Evolutionary conservation across 1,140 invertebrate genomes (phyloP).

Genomic region (Drosophila arizonae): DNA sequence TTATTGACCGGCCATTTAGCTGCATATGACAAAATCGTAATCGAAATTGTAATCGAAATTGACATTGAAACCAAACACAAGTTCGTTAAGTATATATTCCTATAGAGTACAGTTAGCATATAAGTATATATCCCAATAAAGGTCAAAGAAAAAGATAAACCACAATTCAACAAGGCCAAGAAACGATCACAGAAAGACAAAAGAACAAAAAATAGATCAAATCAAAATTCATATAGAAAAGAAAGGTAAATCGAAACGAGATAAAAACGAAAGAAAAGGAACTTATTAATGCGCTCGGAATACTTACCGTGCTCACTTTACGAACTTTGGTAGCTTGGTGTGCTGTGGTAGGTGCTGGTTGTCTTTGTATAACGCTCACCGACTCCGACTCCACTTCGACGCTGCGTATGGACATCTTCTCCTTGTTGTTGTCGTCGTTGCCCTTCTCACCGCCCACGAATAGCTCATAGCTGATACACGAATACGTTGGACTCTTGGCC

Average conservation of each 20-base stretch:
- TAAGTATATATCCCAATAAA: slow-evolving; percentile 23
- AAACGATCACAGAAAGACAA: slow-evolving; percentile 9
- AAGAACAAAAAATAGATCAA: background rate
- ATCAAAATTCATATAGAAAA: background rate
- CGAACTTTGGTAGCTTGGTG: slow-evolving; percentile 87
- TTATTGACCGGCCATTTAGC: slow-evolving; percentile 30
- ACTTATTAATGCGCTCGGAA: slow-evolving; percentile 73
- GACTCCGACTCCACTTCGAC: slow-evolving; percentile 93
- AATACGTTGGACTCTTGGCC: slow-evolving; percentile 94
- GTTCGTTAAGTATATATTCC: slow-evolving; percentile 25
- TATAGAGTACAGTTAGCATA: slow-evolving; percentile 20
- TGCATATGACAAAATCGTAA: slow-evolving; percentile 31
- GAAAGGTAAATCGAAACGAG: slow-evolving; percentile 18
- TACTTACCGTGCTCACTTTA: slow-evolving; percentile 96
- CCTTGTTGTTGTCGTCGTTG: slow-evolving; percentile 93
- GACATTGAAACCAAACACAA: slow-evolving; percentile 33
- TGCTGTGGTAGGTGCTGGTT: slow-evolving; percentile 85
- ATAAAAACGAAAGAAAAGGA: slow-evolving; percentile 42
- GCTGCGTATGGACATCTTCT: slow-evolving; percentile 94
- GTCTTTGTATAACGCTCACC: slow-evolving; percentile 91
- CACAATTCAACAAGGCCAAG: background rate
- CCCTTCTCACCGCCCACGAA: slow-evolving; percentile 93
- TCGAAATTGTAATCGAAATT: slow-evolving; percentile 10
- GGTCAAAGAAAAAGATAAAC: slow-evolving; percentile 26
- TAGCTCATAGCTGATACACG: slow-evolving; percentile 94